Evolutionary conservation across 92 coral and sea anemone species (phyloP), one percentile per base, ranked within the genome.

Genomic region (Blastomussa wellsi): DNA sequence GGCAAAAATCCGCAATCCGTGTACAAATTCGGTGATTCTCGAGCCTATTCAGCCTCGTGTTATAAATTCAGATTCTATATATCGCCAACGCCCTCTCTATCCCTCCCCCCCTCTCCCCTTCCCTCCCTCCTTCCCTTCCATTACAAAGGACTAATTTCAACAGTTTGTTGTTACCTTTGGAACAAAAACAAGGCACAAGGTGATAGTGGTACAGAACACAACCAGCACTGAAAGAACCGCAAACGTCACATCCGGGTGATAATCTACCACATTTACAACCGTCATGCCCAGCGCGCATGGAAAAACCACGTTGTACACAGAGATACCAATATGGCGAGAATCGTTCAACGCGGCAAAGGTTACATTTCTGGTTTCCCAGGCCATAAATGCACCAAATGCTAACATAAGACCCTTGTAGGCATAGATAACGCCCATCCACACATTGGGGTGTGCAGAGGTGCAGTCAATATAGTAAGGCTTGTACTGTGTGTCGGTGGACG

Each of bases 281-380:
- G 93, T 87, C 39, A 90, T 87, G 37, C 93, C 93, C 64, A 90
- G 76, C 24, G 93, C 93, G 70, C 93, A 90, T 9, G 93, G 88
- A 33, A 90, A 81, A 2, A 90, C 88, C 35, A 90, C 93, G 7
- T 87, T 90, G 53, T 90, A 90, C 77, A 90, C 90, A 1, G 90
- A 87, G 11, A 90, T 49, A 0, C 93, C 93, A 31, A 90, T 90
- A 26, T 90, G 79, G 33, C 90, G 87, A 17, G 93, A 90, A 64
- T 90, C 93, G 37, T 90, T 90, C 68, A 90, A 44, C 52, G 88
- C 93, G 0, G 78, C 81, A 22, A 82, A 83, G 2, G 76, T 86
- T 6, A 90, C 90, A 42, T 42, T 84, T 37, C 90, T 84, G 14
- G 93, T 90, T 82, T 90, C 90, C 91, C 90, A 90, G 72, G 93